Evolutionary conservation across 92 coral and sea anemone species (phyloP).

Genomic region (Epizoanthus fatuus): DNA sequence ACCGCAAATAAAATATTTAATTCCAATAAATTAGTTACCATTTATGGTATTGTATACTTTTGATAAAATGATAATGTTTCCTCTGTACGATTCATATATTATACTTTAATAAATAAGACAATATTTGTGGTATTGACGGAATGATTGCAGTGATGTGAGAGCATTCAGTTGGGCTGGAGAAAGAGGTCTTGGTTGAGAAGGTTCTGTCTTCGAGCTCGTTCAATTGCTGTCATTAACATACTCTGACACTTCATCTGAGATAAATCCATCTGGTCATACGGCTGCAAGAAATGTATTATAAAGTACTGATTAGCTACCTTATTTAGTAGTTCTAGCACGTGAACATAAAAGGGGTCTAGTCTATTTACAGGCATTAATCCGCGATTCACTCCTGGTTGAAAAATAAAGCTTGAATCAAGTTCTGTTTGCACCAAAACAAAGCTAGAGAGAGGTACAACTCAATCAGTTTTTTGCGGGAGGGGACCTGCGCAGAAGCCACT

Average conservation of each 20-base stretch:
- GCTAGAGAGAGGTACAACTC: too few species aligned
- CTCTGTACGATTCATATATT: constrained; percentile 47
- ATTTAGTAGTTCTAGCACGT: background rate
- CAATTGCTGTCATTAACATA: constrained; percentile 95
- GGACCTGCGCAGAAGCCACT: too few species aligned
- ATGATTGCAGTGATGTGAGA: background rate
- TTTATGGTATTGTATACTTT: constrained; percentile 29
- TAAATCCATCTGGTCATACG: constrained; percentile 98
- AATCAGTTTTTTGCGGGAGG: too few species aligned
- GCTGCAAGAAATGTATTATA: constrained; percentile 60
- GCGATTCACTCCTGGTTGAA: too few species aligned
- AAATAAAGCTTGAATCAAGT: too few species aligned
- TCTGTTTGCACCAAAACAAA: too few species aligned
- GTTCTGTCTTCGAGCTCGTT: constrained; percentile 95
- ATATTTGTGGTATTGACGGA: constrained; percentile 1
- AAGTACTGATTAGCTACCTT: background rate
- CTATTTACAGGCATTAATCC: too few species aligned
- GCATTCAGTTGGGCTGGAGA: constrained; percentile 80
- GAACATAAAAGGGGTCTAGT: too few species aligned
- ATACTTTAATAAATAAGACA: constrained; percentile 43
- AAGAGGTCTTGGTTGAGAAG: constrained; percentile 95
- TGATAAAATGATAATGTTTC: constrained; percentile 30
- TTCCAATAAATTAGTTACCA: constrained; percentile 32
- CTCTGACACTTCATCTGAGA: constrained; percentile 97
- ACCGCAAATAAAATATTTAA: constrained; percentile 49